These are phyloP conservation scores for Alligator mississippiensis DNA, from an alignment of 2,113 vertebrate species.

Conservation along the genomic window DNA sequence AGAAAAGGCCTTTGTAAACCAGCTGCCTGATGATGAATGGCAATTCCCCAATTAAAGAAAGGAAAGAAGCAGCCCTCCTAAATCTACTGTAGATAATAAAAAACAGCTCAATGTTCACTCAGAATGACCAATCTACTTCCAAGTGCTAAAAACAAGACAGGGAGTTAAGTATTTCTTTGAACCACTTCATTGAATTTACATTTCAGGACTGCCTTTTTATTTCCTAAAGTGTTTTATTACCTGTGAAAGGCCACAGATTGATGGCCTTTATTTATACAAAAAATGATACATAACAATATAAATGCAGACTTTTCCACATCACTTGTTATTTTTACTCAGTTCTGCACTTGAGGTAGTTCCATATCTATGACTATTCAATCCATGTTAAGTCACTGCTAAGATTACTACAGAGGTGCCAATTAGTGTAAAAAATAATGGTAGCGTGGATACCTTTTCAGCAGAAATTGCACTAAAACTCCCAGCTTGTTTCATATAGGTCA, in stretches of 20 bases:
- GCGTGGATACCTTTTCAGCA: neutral
- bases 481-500: fast-evolving
- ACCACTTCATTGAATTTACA: slow-evolving; percentile 35
- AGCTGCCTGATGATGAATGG: neutral
- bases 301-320: neutral
- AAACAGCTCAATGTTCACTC: slow-evolving; percentile 11
- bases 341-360: fast-evolving
- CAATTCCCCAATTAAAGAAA: neutral
- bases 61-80: neutral
- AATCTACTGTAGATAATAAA: slow-evolving; percentile 7
- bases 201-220: slow-evolving; percentile 10
- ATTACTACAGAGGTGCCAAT: neutral
- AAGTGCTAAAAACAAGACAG: slow-evolving; percentile 27
- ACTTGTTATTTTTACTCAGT: neutral
- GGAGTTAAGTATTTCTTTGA: slow-evolving; percentile 48
- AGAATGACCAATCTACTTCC: slow-evolving; percentile 10
- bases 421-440: neutral
- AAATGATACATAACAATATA: neutral
- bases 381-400: neutral
- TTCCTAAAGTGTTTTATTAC: neutral
- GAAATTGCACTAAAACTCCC: neutral
- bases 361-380: neutral
- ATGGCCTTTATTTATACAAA: neutral
- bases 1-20: neutral
- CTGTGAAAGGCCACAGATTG: neutral